These are phyloP conservation scores for Lytechinus pictus DNA, from an alignment of 35 echinoderm and acorn worm species.

Conservation along the genomic window DNA sequence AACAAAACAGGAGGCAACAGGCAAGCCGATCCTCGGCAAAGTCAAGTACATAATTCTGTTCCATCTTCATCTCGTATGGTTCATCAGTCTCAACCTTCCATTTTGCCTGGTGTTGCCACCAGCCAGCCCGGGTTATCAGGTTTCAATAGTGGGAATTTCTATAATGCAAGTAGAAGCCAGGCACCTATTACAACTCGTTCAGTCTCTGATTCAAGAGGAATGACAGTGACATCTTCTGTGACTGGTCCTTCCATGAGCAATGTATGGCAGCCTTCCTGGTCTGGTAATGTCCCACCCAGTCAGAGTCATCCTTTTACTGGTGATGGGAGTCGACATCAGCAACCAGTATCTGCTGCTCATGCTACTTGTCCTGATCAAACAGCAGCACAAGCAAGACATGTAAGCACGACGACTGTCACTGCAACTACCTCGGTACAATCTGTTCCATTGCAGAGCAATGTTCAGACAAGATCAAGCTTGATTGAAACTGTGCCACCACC, in stretches of 20 bases:
- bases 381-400: background rate
- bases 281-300: background rate
- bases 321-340: background rate
- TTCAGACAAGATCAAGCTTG: slow-evolving; percentile 60
- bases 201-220: background rate
- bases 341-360: background rate
- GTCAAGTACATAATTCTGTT: background rate
- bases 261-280: slow-evolving; percentile 15
- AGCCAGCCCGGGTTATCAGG: background rate
- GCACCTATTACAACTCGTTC: background rate
- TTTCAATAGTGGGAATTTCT: slow-evolving; percentile 16
- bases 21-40: background rate
- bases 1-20: background rate
- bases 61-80: background rate
- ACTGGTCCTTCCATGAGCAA: background rate
- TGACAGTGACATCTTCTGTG: background rate
- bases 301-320: background rate
- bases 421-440: slow-evolving; percentile 64
- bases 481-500: slow-evolving; percentile 45
- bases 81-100: background rate
- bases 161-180: slow-evolving; percentile 20
- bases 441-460: slow-evolving; percentile 85
- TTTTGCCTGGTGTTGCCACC: background rate
- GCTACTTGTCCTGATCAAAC: background rate
- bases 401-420: background rate